Conservation (phyloP, 2,888 invertebrate genomes). For the Hermodice carunculata region DNA sequence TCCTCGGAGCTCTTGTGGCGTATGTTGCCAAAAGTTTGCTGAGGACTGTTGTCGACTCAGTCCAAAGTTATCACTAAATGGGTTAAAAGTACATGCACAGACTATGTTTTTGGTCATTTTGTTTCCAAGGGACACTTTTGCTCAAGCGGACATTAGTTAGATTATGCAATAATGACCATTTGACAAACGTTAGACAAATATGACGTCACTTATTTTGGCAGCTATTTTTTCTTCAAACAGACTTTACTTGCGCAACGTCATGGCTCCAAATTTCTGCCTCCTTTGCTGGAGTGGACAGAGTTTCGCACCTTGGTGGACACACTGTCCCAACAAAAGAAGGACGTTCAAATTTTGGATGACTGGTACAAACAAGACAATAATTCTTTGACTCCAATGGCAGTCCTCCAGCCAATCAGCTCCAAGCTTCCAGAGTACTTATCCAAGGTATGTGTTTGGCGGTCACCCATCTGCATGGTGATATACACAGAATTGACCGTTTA, state of each 20-base stretch:
- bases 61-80: no score
- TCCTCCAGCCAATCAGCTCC: conserved; percentile 24
- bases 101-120: no score
- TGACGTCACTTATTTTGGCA: no score
- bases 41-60: no score
- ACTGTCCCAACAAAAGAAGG: neutral
- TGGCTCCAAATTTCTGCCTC: conserved; percentile 18
- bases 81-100: no score
- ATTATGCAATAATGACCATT: no score
- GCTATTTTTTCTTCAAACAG: conserved; percentile 10
- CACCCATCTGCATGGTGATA: neutral
- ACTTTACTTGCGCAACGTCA: conserved; percentile 27
- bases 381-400: neutral
- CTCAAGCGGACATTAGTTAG: no score
- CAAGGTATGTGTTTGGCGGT: neutral
- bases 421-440: conserved; percentile 16
- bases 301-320: conserved; percentile 7
- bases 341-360: neutral
- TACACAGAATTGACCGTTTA: no score
- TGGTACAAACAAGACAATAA: conserved; percentile 25
- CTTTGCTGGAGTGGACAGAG: conserved; percentile 12
- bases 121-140: no score
- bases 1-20: no score
- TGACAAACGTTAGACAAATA: no score
- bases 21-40: no score